Evolutionary conservation across 2,113 vertebrate species (phyloP), one percentile per base, ranked within the genome.

Genomic region (Triplophysa tibetana): DNA sequence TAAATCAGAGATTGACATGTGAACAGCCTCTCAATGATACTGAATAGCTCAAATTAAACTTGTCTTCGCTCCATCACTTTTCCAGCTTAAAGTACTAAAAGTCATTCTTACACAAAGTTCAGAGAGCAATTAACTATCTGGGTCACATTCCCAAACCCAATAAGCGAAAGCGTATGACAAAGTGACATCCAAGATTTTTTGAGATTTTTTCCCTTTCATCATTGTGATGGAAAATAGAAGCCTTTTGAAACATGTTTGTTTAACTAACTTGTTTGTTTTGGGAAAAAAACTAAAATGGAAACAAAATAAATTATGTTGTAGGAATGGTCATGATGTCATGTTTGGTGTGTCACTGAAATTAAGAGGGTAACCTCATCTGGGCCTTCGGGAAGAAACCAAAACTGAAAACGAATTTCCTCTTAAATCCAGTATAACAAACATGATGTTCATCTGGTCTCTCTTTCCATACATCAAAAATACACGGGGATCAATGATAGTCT

Each of bases 241-340:
- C 54, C n/a, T 58, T 21, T 58, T n/a, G n/a, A 58, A 21, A 58
- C 50, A 60, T 50, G 66, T 3, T 10, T 76, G 3, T 80, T 63
- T 38, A 8, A 33, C 38, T 41, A 24, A 24, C 24, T 24, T 70
- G 80, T 83, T 29, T 82, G 67, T 79, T n/a, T 24, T 84, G 16
- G 43, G 33, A 38, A 38, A 19, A 62, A 54, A 75, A 63, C 81
- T 63, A 48, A 52, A 58, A 21, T 5, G 16, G 6, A 75, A 13
- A 6, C 33, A 38, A 38, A 5, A 5, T 50, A 81, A 75, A 86
- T 81, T 75, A 73, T 79, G 73, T 83, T 56, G 52, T 70, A 82
- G 68, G 70, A 86, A 73, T 45, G 77, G 70, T 23, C 38, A 81
- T 84, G 74, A 81, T 81, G 82, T 86, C 79, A 81, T 85, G 23